Conservation (phyloP, 2,113 vertebrate species). For the Falco punctatus region DNA sequence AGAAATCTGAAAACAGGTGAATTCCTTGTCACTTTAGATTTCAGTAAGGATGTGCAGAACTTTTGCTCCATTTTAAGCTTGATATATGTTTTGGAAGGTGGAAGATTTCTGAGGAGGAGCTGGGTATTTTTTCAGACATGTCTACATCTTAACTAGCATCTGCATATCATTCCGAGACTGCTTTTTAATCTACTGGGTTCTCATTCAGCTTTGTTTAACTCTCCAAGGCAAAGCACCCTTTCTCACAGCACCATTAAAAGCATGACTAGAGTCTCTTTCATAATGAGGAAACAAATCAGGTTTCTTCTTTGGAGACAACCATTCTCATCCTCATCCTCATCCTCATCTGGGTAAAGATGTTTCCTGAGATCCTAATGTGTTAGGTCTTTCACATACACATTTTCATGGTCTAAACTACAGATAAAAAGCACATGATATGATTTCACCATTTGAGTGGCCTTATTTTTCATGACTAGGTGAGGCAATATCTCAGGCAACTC, state of each 20-base stretch:
- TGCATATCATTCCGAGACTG: not conserved
- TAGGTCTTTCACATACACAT: not conserved
- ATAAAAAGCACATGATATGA: not conserved
- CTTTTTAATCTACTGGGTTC: not conserved
- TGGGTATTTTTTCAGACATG: not conserved
- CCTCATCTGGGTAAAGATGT: not conserved
- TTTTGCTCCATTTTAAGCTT: not conserved
- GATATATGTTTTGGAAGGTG: not conserved
- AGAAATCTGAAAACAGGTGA: not conserved
- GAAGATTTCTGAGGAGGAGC: not conserved
- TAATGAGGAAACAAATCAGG: not conserved
- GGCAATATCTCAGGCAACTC: not conserved
- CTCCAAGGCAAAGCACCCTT: not conserved
- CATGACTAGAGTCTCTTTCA: not conserved
- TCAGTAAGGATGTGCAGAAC: not conserved
- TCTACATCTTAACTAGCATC: not conserved
- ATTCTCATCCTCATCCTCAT: not conserved
- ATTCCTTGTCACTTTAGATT: not conserved
- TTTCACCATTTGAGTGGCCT: not conserved
- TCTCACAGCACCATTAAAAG: not conserved
- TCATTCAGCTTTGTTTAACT: not conserved
- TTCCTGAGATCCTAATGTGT: not conserved
- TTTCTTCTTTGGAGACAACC: not conserved
- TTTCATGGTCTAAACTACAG: not conserved
- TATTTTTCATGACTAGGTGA: not conserved